Evolutionary conservation across 1,140 invertebrate species (phyloP), one percentile per base, ranked within the genome.

Genomic region (Drusus annulatus): DNA sequence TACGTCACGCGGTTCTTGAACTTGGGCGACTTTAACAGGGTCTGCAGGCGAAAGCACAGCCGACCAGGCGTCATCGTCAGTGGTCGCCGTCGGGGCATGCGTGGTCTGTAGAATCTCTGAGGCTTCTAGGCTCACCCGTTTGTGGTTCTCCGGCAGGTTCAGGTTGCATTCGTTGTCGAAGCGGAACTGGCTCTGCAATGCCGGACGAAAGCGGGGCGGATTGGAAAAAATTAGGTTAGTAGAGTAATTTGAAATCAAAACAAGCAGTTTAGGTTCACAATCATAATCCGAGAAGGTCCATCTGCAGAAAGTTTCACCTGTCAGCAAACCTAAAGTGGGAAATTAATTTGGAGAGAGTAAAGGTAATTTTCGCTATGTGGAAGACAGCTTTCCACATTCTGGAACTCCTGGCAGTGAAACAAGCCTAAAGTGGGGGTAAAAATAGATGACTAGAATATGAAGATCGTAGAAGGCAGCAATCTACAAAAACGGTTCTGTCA

Each of bases 141-240:
- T 96, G 91, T 97, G 95, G 92, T 97, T 97, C 91, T 98, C 97
- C 89, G 96, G 96, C 87, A 98, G 92, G 91, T 95, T 96, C 89
- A 98, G 93, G 91, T 96, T 95, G 92, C 96, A 98, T 92, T 99
- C 98, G 92, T 98, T 98, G 92, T 98, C 97, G 92, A 98, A 99
- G 86, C 97, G 94, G 92, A 99, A 99, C 91, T 99, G 97, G 92
- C 97, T 98, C 97, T 98, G 93, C 25, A 6, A 31, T 63, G 0
- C 23, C 17, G 45, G 45, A 62, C 71, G 28, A 54, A 36, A 71
- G 21, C 21, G 63, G 50, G 25, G 52, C 16, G 58, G 31, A 7
- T 45, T n/a, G 78, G 19, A 80, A 21, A 74, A 79, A 74, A 73
- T 54, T 7, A 13, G 36, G 58, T 50, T 50, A 63, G 62, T 71